Evolutionary conservation across 1,140 invertebrate species (phyloP).

Genomic region (Cherax quadricarinatus): DNA sequence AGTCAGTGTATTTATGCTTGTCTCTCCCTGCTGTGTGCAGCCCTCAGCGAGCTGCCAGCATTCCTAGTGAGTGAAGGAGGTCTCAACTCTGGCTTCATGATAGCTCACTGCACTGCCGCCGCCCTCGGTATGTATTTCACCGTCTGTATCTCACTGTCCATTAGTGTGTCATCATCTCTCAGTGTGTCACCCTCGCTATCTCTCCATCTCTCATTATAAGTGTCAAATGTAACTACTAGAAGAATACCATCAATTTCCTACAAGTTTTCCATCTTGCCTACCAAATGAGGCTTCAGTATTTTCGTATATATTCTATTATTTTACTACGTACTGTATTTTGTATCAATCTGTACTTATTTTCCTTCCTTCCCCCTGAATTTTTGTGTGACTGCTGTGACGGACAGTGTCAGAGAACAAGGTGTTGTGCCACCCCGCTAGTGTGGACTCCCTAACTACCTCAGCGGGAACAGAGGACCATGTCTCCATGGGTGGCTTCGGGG

Average conservation of each 20-base stretch:
- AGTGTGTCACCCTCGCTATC: background rate
- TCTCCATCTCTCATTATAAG: background rate
- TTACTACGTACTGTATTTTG: too few relatives aligned
- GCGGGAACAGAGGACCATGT: conserved; percentile 88
- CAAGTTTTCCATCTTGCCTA: too few relatives aligned
- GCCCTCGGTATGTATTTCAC: conserved; percentile 79
- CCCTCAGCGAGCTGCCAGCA: conserved; percentile 83
- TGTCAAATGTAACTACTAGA: too few relatives aligned
- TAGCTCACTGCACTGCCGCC: conserved; percentile 86
- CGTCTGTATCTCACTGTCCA: background rate
- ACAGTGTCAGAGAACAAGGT: conserved; percentile 86
- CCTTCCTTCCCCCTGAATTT: background rate
- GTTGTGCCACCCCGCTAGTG: conserved; percentile 85
- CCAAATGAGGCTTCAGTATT: too few relatives aligned
- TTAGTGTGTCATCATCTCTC: background rate
- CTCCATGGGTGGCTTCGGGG: conserved; percentile 86
- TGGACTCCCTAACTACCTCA: conserved; percentile 85
- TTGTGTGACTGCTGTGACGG: background rate
- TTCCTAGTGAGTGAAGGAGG: conserved; percentile 85
- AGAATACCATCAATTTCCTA: too few relatives aligned
- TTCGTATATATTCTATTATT: too few relatives aligned
- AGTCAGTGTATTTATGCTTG: too few relatives aligned
- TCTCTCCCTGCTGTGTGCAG: conserved; percentile 75
- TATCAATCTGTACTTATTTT: background rate
- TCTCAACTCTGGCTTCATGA: conserved; percentile 87